A percentile compares a stretch with the other conserved stretches of the same genome.
Conservation (phyloP, 1,140 invertebrate genomes). For the Anastrepha ludens region DNA sequence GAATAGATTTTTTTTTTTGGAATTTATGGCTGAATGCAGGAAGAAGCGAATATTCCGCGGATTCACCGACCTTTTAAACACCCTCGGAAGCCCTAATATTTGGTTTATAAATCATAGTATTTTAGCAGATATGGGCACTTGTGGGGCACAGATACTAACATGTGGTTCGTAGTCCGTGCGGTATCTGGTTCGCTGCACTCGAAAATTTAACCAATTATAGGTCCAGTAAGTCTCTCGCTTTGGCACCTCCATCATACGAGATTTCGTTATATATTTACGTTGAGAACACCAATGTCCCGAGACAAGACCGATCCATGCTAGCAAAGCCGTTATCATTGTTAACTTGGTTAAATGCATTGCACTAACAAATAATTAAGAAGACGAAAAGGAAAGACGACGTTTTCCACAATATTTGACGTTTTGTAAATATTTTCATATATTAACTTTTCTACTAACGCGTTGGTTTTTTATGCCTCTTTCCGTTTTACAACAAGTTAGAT, state of each 20-base stretch:
- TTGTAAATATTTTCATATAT: neutral
- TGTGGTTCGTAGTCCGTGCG: neutral
- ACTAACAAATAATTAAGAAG: too few relatives aligned
- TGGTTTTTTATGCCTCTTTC: neutral
- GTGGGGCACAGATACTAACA: neutral
- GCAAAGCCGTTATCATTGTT: neutral
- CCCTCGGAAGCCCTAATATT: too few relatives aligned
- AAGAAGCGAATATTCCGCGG: too few relatives aligned
- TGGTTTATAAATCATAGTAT: too few relatives aligned
- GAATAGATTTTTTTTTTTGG: too few relatives aligned
- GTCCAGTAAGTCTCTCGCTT: neutral
- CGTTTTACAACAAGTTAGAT: neutral
- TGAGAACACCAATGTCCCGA: neutral
- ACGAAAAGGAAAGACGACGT: too few relatives aligned
- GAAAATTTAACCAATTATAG: conserved; percentile 69
- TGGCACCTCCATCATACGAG: neutral
- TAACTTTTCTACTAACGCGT: neutral
- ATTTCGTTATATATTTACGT: neutral
- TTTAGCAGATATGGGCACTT: too few relatives aligned
- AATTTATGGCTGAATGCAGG: too few relatives aligned
- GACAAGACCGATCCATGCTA: neutral
- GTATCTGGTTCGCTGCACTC: conserved; percentile 64
- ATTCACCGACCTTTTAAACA: too few relatives aligned
- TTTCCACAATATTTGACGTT: neutral
- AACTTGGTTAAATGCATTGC: neutral